Evolutionary conservation across 2,888 invertebrate genomes (phyloP), one percentile per base, ranked within the genome.

Genomic region (Cordilura impudica): DNA sequence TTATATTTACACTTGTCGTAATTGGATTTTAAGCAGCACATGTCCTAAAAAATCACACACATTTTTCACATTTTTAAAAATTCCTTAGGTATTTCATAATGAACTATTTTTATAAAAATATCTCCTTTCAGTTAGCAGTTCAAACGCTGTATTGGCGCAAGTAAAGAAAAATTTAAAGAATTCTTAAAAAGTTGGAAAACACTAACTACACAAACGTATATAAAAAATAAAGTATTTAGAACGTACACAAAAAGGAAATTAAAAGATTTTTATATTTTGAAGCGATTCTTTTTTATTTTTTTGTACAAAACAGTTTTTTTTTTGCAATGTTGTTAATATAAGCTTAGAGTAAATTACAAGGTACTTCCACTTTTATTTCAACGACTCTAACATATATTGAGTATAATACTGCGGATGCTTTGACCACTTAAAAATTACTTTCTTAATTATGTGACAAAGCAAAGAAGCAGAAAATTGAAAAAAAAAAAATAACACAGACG

Each of bases 391-490:
- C 21, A 5, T 45, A 45, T 10, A 45, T 60, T 60, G 43, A 26
- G 16, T 60, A n/a, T 26, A 47, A 26, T 12, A 67, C 49, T 45
- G 35, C 53, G 54, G 71, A 45, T 47, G 45, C 58, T 58, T 39
- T 35, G 60, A 35, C 74, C 67, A 53, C 61, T 74, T 58, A 58
- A 73, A 45, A 56, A 63, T 26, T 65, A 45, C 65, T 69, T 79
- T 71, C 65, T 61, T 79, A 79, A 79, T 79, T 79, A 74, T 67
- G 74, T 71, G 74, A 60, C 74, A 66, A 74, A 70, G 74, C 51
- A 60, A 45, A 45, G 61, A 61, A 58, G 70, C 61, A 61, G 53
- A 71, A 71, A 53, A 70, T 47, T 65, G 19, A 70, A 53, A 51
- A 63, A 16, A 61, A 31, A 35, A 23, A 53, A 26, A 54, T 31